Evolutionary conservation across 1,140 invertebrate species (phyloP), one percentile per base, ranked within the genome.

Genomic region (Drosophila tani): DNA sequence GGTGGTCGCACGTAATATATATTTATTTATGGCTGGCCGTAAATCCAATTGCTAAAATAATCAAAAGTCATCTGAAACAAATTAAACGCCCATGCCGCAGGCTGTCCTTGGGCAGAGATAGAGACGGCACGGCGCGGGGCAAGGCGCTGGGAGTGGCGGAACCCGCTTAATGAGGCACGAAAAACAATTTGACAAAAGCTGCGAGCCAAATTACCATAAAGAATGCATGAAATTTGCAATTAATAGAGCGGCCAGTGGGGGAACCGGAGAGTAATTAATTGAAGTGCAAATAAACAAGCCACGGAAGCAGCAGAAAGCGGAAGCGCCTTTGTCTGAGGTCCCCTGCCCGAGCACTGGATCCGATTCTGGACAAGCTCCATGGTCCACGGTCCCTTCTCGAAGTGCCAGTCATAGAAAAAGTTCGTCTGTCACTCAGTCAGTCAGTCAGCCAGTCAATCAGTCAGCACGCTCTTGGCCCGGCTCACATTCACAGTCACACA

Each of bases 111-210:
- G 59, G 17, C 15, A 57, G 19, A 56, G 57, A 62, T 74, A 80
- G 47, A 58, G 21, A 45, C n/a, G 51, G 17, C 27, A 24, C 27
- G n/a, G 14, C 6, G 15, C 15, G 29, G 17, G n/a, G 35, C 35
- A 21, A 49, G 57, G 24, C 21, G 32, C 45, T 21, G 12, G 17
- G 38, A 14, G 8, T 21, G 17, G 17, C 27, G 5, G 46, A 35
- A 12, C 45, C 19, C 46, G 43, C 32, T 82, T 86, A 74, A 86
- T 82, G 79, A 86, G 79, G 70, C 83, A 79, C 70, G 67, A 82
- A 87, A 71, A 79, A 64, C 80, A 87, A 87, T 87, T 86, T 86
- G 64, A 82, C 77, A 86, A 82, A 68, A 69, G 50, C 64, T 81
- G 73, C 49, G 66, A 66, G 57, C 40, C 35, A 71, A 87, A 87